phyloP scores from a whole-genome alignment of 2,888 invertebrate species.

The Hydriomena furcata region DNA sequence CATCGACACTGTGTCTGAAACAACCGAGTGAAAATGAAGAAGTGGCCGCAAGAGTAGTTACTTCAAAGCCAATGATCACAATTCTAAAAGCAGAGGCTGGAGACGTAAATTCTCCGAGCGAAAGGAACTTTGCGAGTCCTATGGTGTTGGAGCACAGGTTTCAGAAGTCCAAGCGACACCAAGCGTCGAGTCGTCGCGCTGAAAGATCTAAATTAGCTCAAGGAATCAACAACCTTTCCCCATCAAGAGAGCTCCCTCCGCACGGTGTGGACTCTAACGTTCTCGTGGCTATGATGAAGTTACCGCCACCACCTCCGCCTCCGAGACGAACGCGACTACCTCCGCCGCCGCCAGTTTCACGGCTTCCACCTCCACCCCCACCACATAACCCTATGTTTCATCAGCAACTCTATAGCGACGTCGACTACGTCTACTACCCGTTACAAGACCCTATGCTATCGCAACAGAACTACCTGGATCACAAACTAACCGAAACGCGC shows the following conservation, averaged over 20 bases:
- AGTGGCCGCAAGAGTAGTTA: slow-evolving; percentile 89
- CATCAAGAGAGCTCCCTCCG: slow-evolving; percentile 71
- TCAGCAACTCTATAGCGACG: slow-evolving; percentile 94
- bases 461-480: slow-evolving; percentile 95
- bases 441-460: slow-evolving; percentile 94
- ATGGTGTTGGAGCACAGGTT: slow-evolving; percentile 78
- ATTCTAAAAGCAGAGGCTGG: slow-evolving; percentile 90
- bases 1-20: slow-evolving; percentile 46
- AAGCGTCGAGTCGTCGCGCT: slow-evolving; percentile 82
- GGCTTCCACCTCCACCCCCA: slow-evolving; percentile 88
- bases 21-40: slow-evolving; percentile 82
- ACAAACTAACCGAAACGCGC: slow-evolving; percentile 90
- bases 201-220: slow-evolving; percentile 85
- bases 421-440: slow-evolving; percentile 96
- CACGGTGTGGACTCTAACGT: slow-evolving; percentile 76
- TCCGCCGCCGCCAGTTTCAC: slow-evolving; percentile 86
- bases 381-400: slow-evolving; percentile 94
- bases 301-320: slow-evolving; percentile 82
- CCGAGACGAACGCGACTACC: slow-evolving; percentile 85
- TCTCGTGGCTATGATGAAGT: slow-evolving; percentile 84
- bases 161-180: slow-evolving; percentile 77
- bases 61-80: slow-evolving; percentile 89
- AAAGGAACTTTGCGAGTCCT: slow-evolving; percentile 79
- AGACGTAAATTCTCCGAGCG: slow-evolving; percentile 85
- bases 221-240: slow-evolving; percentile 72